Base-by-base conservation (phyloP, 1,140 invertebrate genomes). In the Monochamus saltuarius region DNA sequence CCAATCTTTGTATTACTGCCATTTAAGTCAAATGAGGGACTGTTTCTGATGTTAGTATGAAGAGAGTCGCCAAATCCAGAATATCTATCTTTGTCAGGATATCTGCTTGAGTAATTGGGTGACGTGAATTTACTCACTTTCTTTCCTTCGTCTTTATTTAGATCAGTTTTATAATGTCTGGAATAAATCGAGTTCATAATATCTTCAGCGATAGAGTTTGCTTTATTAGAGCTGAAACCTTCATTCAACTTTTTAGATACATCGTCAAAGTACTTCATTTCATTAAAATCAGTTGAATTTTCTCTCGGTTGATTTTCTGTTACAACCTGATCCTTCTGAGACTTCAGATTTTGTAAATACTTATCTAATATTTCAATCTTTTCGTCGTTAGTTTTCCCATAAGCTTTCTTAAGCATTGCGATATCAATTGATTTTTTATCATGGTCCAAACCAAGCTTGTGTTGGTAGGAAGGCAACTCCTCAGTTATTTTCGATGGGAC, bases 171-270 rank as follows among this genome's bases (percentile, higher is more conserved):
- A 45, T 64, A 64, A 58, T 67, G 46, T 40, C 65, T 59, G 2
- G 50, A 47, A 56, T 65, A 67, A 47, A 71, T 71, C 1, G 69
- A 69, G 42, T 56, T 64, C 47, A 71, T 66, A 9, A 71, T 71
- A 36, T 68, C 65, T 38, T 69, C 67, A 10, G 69, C 69, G 13
- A 66, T 58, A 19, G 63, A 51, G 22, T 56, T 59, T 10, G 68
- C 68, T 34, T 63, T 43, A 56, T 67, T 67, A 4, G 59, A 35
- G 35, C 34, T 34, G 35, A 53, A 51, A 10, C 50, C 35, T 9
- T 43, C 16, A 52, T 60, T 37, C 7, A 37, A 38, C 7, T 16
- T 50, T 3, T 61, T 39, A 16, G 52, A 43, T 8, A 22, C 29
- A 36, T 19, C 35, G 9, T 50, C 47, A 29, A 29, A 29, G 22